Evolutionary conservation across 2,113 vertebrate species (phyloP), one percentile per base, ranked within the genome.

Genomic region (Illadopsis cleaveri): DNA sequence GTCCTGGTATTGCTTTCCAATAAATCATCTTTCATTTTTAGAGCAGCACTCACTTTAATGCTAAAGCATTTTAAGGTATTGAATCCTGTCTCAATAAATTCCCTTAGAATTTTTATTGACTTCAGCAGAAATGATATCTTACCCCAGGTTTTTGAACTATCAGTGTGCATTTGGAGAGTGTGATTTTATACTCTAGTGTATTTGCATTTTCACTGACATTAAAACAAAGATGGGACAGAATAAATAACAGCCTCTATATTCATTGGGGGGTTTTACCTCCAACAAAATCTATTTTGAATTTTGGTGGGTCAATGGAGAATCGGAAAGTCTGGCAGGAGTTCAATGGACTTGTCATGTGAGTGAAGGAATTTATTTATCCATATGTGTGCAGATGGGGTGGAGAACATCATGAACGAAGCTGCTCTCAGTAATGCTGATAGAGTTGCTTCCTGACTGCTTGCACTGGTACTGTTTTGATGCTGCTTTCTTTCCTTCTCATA

Each of bases 251-350:
- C 53, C 18, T 72, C 57, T 69, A 25, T 62, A 42, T 86, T 77
- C 38, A 22, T n/a, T 69, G n/a, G 9, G 37, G 31, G 2, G 2
- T 86, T 85, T 85, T 50, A 82, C 42, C 76, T 90, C 68, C 68
- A 60, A 64, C 31, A 82, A 65, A 89, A 93, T 86, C 72, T 82
- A 16, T 93, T 91, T 86, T 82, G 73, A 90, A 76, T 93, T 95
- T 91, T 79, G 30, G 66, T 94, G 84, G 87, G 84, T 96, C 73
- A 93, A 53, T 91, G 73, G 81, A 89, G 81, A 89, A 69, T 91
- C 33, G 3, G 76, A 73, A 94, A 95, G 50, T 48, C 78, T 94
- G 70, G 62, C 82, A 91, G 87, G 42, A 90, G 61, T 79, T 94
- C 87, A 82, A 51, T 85, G 78, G 73, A 57, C 70, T 86, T 91